These are phyloP conservation scores for Rissa tridactyla DNA, from an alignment of 2,113 vertebrate genomes.

Conservation along the genomic window DNA sequence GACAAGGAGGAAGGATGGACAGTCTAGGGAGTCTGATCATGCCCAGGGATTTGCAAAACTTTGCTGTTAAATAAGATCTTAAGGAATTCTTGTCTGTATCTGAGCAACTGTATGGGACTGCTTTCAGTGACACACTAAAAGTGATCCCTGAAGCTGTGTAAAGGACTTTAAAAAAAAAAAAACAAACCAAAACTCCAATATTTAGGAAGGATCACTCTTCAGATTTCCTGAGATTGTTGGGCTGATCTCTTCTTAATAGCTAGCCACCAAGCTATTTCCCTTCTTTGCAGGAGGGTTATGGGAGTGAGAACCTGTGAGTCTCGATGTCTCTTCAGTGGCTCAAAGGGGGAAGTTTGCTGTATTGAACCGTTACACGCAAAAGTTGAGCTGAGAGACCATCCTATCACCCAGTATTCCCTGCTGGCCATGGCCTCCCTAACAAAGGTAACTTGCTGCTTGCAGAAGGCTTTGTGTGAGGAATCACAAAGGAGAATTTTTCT, in stretches of 20 bases:
- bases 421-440: conserved; percentile 97
- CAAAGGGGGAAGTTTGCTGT: conserved; percentile 97
- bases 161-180: neutral
- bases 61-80: neutral
- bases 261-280: neutral
- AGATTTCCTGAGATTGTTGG: neutral
- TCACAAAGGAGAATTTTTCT: neutral
- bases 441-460: conserved; percentile 79
- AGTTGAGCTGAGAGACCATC: conserved; percentile 89
- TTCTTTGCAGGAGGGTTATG: conserved; percentile 89
- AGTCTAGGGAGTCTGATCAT: neutral
- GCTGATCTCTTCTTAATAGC: neutral
- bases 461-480: neutral
- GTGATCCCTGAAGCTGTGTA: neutral
- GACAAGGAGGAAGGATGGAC: neutral
- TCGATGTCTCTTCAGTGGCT: conserved; percentile 95
- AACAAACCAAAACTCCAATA: neutral
- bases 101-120: neutral
- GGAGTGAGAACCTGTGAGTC: conserved; percentile 96
- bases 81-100: neutral
- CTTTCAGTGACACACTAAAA: neutral
- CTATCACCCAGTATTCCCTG: conserved; percentile 91
- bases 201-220: neutral
- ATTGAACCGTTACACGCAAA: conserved; percentile 90
- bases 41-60: neutral